phyloP scores from a whole-genome alignment of 2,797 vertebrate species.

The Saxicola maurus region DNA sequence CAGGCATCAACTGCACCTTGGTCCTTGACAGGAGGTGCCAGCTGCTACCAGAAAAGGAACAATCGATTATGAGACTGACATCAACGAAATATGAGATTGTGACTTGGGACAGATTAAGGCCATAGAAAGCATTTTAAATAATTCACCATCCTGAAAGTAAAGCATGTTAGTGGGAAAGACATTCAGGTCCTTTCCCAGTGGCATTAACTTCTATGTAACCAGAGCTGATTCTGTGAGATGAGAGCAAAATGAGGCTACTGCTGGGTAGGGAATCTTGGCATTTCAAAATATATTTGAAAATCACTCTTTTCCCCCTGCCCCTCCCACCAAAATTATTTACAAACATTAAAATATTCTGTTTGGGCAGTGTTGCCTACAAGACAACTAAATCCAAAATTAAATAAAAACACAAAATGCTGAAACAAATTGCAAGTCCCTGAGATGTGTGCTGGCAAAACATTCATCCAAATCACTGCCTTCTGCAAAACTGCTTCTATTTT shows the following conservation, averaged over 20 bases:
- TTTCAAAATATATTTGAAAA: neutral
- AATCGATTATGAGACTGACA: neutral
- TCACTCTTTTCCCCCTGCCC: fast-evolving
- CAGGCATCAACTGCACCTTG: neutral
- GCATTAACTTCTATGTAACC: neutral
- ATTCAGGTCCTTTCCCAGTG: neutral
- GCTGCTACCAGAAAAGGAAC: neutral
- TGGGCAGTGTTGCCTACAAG: neutral
- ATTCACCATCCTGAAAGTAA: slow-evolving; percentile 13
- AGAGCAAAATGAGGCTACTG: neutral
- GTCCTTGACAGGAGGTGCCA: neutral
- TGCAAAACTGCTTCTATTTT: slow-evolving; percentile 33
- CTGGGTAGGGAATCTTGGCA: neutral
- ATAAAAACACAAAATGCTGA: slow-evolving; percentile 16
- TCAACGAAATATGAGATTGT: neutral
- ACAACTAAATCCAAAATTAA: slow-evolving; percentile 3
- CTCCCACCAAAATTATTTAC: neutral
- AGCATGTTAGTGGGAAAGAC: neutral
- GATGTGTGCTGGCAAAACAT: neutral
- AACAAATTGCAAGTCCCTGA: slow-evolving; percentile 2
- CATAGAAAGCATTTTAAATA: slow-evolving; percentile 21
- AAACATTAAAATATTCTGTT: slow-evolving; percentile 15
- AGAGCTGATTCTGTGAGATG: neutral
- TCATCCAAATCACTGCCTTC: slow-evolving; percentile 17
- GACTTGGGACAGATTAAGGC: neutral